Evolutionary conservation across 2,113 vertebrate species (phyloP), one percentile per base, ranked within the genome.

Genomic region (Phylloscopus trochilus): DNA sequence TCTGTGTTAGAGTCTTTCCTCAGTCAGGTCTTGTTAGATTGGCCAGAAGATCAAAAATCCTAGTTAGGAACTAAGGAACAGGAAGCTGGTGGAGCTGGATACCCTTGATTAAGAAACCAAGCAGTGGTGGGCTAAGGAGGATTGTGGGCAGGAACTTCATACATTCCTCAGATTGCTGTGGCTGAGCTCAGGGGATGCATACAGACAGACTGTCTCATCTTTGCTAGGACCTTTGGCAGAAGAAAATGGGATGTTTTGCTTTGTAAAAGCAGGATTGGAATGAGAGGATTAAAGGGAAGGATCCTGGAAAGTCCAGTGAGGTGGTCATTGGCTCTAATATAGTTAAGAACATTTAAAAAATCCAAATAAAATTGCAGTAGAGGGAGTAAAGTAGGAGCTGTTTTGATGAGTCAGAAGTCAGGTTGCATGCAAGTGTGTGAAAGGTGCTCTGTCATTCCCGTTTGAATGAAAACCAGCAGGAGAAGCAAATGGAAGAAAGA

Each of bases 21-120:
- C 37, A 7, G 7, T 39, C 39, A 18, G 33, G 21, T 83, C 30
- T 55, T 44, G 11, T 67, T 75, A 53, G 16, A 12, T 51, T 82
- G 74, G 20, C 49, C 28, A 26, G n/a, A 55, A 78, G 31, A 51
- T 67, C 6, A 67, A 53, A 75, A 53, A 11, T 63, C 6, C 3
- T 33, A 8, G 20, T 78, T 70, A 16, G 26, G 52, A 63, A 4
- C 35, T 39, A 52, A 81, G 37, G 24, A 78, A 6, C 7, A 24
- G 60, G 35, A 79, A 59, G 14, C 7, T 1, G 5, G 7, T 80
- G 35, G n/a, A 52, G n/a, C 60, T 81, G 20, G 11, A 20, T 37
- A 49, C 28, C 60, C 64, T 76, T 2, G 1, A 8, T 53, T 30
- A 24, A 75, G 44, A 79, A 80, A 33, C 6, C 0, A 1, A 39